These are phyloP conservation scores for Mus pahari DNA, from an alignment of 2,113 vertebrate species.

Conservation along the genomic window DNA sequence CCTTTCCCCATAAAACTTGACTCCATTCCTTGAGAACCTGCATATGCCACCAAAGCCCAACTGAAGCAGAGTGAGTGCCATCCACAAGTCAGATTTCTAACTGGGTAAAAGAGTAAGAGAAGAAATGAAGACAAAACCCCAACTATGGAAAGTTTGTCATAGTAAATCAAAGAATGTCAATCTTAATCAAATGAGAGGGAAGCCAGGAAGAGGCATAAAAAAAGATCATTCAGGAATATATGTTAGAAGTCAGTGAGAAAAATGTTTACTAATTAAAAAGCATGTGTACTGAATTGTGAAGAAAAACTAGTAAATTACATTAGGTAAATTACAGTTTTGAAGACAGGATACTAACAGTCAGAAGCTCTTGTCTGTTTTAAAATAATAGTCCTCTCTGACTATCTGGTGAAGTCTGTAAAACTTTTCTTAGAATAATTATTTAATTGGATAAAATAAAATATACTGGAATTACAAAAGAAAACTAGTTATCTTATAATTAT, in stretches of 20 bases:
- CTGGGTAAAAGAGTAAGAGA: neutral
- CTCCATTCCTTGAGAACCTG: neutral
- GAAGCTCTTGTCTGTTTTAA: neutral
- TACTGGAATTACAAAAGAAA: neutral
- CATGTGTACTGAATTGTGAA: neutral
- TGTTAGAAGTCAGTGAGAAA: neutral
- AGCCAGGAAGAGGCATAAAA: neutral
- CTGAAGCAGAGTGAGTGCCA: neutral
- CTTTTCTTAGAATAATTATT: slow-evolving; percentile 4
- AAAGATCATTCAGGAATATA: neutral
- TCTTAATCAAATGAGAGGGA: slow-evolving; percentile 23
- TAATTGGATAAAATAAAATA: slow-evolving; percentile 26
- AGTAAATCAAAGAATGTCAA: neutral
- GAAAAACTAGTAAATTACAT: slow-evolving; percentile 12
- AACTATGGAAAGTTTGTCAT: neutral
- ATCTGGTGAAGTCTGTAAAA: neutral
- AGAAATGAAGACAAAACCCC: neutral
- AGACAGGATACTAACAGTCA: slow-evolving; percentile 1
- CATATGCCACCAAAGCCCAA: neutral
- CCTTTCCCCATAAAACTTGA: neutral
- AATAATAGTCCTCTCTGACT: neutral
- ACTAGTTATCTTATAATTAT: slow-evolving; percentile 9
- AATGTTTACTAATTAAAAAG: slow-evolving; percentile 1
- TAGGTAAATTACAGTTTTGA: slow-evolving; percentile 2
- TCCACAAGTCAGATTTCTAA: neutral